These are phyloP conservation scores for Aythya fuligula DNA, from an alignment of 2,797 vertebrate genomes.

Conservation along the genomic window DNA sequence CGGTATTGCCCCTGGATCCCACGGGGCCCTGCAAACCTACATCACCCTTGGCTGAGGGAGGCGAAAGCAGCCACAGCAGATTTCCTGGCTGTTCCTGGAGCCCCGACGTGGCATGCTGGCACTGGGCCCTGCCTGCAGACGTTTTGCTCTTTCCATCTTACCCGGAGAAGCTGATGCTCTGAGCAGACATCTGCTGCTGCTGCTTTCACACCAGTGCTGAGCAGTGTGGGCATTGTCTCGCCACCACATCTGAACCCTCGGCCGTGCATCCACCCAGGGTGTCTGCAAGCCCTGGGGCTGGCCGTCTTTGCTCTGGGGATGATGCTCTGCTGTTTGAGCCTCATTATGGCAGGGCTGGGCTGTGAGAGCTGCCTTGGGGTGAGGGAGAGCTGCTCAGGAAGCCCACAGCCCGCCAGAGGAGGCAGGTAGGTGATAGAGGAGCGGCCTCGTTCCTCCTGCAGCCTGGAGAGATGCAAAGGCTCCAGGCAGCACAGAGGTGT, in stretches of 20 bases:
- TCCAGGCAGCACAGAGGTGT: background rate
- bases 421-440: background rate
- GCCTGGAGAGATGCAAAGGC: background rate
- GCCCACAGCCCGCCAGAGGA: background rate
- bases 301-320: background rate
- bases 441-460: accelerated
- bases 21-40: accelerated
- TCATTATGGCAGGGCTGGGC: accelerated
- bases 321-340: accelerated
- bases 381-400: background rate
- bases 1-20: accelerated
- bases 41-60: background rate
- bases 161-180: accelerated
- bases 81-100: conserved; percentile 1
- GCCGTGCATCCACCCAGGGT: accelerated
- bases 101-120: accelerated
- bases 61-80: background rate
- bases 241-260: accelerated
- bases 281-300: background rate
- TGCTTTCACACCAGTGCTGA: accelerated
- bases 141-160: background rate
- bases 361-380: background rate
- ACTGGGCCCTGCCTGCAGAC: background rate
- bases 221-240: background rate
- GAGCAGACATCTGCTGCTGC: background rate